These are phyloP conservation scores for Timema podura DNA, from an alignment of 2,888 invertebrate genomes.

Conservation along the genomic window DNA sequence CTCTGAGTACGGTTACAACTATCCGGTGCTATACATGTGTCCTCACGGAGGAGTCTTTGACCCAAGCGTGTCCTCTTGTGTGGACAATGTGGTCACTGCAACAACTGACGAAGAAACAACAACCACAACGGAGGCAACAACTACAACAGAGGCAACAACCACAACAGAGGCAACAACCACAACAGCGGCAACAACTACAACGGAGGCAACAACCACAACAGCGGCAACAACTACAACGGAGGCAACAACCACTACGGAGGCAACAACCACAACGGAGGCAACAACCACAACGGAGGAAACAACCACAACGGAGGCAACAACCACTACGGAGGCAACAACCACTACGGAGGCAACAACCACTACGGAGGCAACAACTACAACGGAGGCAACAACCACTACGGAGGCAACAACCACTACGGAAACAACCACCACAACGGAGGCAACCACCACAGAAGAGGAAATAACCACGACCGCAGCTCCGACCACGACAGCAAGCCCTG, in stretches of 20 bases:
- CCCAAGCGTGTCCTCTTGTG: background rate
- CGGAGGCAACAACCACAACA: background rate
- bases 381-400: background rate
- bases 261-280: background rate
- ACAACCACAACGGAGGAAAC: background rate
- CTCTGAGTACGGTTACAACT: background rate
- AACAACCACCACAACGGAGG: background rate
- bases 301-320: background rate
- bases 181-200: background rate
- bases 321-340: background rate
- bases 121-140: background rate
- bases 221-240: background rate
- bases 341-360: background rate
- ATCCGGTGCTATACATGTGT: background rate
- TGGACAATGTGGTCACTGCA: background rate
- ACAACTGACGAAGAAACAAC: background rate
- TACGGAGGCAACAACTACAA: background rate
- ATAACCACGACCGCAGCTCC: no score
- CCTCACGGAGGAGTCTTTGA: conserved; percentile 6
- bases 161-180: background rate
- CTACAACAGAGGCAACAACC: background rate
- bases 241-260: background rate
- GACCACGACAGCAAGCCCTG: no score
- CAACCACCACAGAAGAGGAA: background rate
- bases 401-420: background rate